Evolutionary conservation across 2,113 vertebrate genomes (phyloP), one percentile per base, ranked within the genome.

Genomic region (Laticauda laticaudata): DNA sequence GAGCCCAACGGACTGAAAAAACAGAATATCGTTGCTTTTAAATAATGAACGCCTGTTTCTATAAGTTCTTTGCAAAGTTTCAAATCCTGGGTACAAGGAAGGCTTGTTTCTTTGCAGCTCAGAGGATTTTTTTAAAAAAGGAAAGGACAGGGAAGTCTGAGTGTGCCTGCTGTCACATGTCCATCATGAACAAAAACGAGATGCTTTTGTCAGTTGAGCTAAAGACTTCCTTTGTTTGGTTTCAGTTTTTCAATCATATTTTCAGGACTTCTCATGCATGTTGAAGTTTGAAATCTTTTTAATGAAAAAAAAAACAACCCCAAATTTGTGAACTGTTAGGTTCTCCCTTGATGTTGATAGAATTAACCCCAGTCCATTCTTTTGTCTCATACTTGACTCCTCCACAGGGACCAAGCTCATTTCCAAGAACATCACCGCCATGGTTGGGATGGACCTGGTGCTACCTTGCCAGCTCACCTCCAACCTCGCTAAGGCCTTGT

Each of bases 391-490:
- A 0, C 1, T 0, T 14, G 92, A 1, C 56, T 23, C 0, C 51
- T 94, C 4, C 90, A 56, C 54, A 91, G 2, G 97, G 99, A 99
- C 98, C 3, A 97, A 98, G 81, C 95, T 98, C 34, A 96, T 95
- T 0, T 95, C 98, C 45, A 98, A 98, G 94, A 99, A 99, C 43
- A 97, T 99, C 90, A 99, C 98, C 0, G 98, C 99, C 95, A 98
- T 98, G 89, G 98, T 98, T 0, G 99, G 99, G 3, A 99, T 99
- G 0, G 98, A 99, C 96, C 98, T 99, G 96, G 98, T 99, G 90
- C 97, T 99, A 61, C 99, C 98, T 0, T 99, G 99, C 96, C 98
- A 98, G 39, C 97, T 99, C 90, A 98, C 98, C 56, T 99, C 99
- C 95, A 99, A 99, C 97, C 97, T 99, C 91, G 99, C 99, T 0